Percentiles rank a stretch among this genome's conserved stretches.
These are phyloP conservation scores for Drosophila mojavensis DNA, from an alignment of 1,140 invertebrate species.

Conservation along the genomic window DNA sequence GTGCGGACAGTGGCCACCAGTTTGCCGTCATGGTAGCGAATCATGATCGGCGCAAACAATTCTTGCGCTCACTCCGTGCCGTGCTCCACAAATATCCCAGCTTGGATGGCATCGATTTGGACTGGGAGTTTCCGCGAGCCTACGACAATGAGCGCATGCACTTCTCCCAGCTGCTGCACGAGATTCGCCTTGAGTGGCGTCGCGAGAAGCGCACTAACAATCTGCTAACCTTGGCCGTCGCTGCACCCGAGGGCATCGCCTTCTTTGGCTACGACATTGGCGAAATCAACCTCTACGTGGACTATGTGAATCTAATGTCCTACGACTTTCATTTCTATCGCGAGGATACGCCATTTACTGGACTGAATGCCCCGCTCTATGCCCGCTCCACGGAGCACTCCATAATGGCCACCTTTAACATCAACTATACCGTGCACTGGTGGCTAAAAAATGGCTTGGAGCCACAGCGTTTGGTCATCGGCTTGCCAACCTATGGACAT, in stretches of 20 bases:
- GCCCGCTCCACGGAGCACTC: constrained; percentile 86
- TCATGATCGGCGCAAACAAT: constrained; percentile 88
- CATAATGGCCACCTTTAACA: constrained; percentile 90
- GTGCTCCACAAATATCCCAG: constrained; percentile 86
- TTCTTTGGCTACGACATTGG: constrained; percentile 90
- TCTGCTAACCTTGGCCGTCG: constrained; percentile 90
- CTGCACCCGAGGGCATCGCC: constrained; percentile 89
- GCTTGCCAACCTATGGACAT: constrained; percentile 95
- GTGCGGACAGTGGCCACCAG: constrained; percentile 86
- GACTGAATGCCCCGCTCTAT: constrained; percentile 92
- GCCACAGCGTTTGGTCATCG: constrained; percentile 92
- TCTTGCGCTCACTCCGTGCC: constrained; percentile 88
- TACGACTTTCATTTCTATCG: constrained; percentile 95
- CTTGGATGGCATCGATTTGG: constrained; percentile 93
- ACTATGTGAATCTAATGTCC: constrained; percentile 94
- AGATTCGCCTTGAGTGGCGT: constrained; percentile 88
- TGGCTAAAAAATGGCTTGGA: constrained; percentile 93
- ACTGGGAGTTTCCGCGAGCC: constrained; percentile 94
- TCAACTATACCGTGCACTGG: constrained; percentile 92
- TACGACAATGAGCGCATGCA: constrained; percentile 87
- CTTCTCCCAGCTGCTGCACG: constrained; percentile 89
- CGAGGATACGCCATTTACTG: constrained; percentile 90
- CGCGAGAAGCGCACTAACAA: constrained; percentile 85
- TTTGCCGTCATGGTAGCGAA: constrained; percentile 89
- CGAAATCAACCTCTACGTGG: constrained; percentile 91